Conservation (phyloP, 1,140 invertebrate species). For the Hyles vespertilio region DNA sequence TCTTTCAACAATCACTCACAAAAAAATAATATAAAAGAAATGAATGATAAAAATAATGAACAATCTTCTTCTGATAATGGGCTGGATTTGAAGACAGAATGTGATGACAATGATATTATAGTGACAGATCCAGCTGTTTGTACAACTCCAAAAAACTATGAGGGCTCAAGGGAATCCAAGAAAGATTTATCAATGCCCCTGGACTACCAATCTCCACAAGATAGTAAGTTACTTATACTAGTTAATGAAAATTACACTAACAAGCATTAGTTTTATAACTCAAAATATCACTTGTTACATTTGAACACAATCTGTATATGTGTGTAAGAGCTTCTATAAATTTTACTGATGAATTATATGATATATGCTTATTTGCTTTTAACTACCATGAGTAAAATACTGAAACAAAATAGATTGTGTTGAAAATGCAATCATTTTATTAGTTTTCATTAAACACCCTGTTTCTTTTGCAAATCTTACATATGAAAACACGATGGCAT, state of each 20-base stretch:
- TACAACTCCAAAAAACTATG: slow-evolving; percentile 56
- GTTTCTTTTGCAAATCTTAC: slow-evolving; percentile 60
- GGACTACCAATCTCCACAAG: slow-evolving; percentile 63
- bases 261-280: no score
- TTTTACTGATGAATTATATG: no score
- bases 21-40: slow-evolving; percentile 37
- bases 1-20: slow-evolving; percentile 44
- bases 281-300: no score
- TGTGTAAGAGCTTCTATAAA: no score
- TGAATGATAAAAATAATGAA: slow-evolving; percentile 43
- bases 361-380: no score
- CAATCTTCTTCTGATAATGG: slow-evolving; percentile 31
- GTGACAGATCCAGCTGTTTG: slow-evolving; percentile 64
- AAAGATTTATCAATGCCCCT: slow-evolving; percentile 45
- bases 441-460: slow-evolving; percentile 49
- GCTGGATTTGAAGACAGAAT: slow-evolving; percentile 64
- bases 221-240: slow-evolving; percentile 51
- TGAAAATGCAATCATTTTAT: slow-evolving; percentile 73
- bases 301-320: no score
- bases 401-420: slow-evolving; percentile 54
- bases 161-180: slow-evolving; percentile 47
- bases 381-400: no score
- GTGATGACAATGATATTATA: slow-evolving; percentile 67
- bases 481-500: slow-evolving; percentile 74
- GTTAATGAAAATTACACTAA: background rate